Percentiles rank a stretch among this genome's conserved stretches.
Evolutionary conservation across 2,113 vertebrate genomes (phyloP).

Genomic region (Crotalus helleri): DNA sequence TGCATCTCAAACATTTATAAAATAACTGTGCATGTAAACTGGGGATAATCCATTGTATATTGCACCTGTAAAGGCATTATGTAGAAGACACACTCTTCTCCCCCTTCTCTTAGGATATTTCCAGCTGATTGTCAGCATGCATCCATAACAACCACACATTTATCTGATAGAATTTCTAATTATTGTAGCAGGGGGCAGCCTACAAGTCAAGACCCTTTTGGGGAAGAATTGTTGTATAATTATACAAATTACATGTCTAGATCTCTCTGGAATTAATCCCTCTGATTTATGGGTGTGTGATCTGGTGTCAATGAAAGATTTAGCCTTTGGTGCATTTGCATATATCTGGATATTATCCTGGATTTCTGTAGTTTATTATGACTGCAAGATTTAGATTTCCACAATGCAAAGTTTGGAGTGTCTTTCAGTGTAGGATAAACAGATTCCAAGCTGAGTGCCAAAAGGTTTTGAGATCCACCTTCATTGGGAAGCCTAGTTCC

Average conservation of each 20-base stretch:
- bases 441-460: neutral
- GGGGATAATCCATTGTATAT: neutral
- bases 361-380: neutral
- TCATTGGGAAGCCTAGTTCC: neutral
- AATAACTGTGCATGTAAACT: neutral
- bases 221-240: neutral
- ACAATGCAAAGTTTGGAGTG: neutral
- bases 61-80: neutral
- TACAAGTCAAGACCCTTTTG: neutral
- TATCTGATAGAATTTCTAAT: neutral
- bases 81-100: neutral
- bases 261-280: neutral
- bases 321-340: neutral
- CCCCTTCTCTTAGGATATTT: neutral
- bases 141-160: neutral
- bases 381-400: neutral
- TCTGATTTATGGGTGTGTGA: neutral
- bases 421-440: neutral
- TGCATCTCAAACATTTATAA: neutral
- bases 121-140: neutral
- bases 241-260: neutral
- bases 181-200: neutral
- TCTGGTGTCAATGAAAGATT: neutral
- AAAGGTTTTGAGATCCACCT: neutral
- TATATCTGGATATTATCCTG: neutral